These are phyloP conservation scores for Luperina testacea DNA, from an alignment of 2,888 invertebrate species.

Conservation along the genomic window DNA sequence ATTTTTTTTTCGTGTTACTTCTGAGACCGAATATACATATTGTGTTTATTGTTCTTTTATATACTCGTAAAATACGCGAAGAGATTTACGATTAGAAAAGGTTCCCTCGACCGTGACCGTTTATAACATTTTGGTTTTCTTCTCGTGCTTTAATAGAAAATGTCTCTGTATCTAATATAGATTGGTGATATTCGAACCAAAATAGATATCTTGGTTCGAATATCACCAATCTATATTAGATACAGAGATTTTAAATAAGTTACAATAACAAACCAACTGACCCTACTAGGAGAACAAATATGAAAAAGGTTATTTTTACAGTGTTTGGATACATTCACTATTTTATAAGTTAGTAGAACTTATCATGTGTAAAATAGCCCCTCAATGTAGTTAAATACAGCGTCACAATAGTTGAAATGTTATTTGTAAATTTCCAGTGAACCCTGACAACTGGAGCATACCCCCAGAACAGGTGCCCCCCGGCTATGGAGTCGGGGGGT, in stretches of 20 bases:
- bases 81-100: not conserved
- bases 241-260: no score
- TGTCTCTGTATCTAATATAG: no score
- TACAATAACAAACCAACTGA: not conserved
- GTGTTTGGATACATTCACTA: not conserved
- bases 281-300: not conserved
- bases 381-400: not conserved
- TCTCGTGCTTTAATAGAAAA: not conserved
- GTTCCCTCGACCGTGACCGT: not conserved
- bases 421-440: conserved; percentile 79
- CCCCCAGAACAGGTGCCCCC: conserved; percentile 78
- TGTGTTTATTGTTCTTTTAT: not conserved
- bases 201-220: not conserved
- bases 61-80: not conserved
- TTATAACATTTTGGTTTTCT: not conserved
- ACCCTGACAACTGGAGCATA: conserved; percentile 89
- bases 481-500: conserved; percentile 94
- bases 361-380: not conserved
- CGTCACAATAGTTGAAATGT: not conserved
- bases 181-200: no score
- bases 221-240: not conserved
- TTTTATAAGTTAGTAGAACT: not conserved
- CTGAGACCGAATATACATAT: not conserved
- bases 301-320: not conserved
- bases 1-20: not conserved